Evolutionary conservation across 2,113 vertebrate species (phyloP), one percentile per base, ranked within the genome.

Genomic region (Rhea americana): DNA sequence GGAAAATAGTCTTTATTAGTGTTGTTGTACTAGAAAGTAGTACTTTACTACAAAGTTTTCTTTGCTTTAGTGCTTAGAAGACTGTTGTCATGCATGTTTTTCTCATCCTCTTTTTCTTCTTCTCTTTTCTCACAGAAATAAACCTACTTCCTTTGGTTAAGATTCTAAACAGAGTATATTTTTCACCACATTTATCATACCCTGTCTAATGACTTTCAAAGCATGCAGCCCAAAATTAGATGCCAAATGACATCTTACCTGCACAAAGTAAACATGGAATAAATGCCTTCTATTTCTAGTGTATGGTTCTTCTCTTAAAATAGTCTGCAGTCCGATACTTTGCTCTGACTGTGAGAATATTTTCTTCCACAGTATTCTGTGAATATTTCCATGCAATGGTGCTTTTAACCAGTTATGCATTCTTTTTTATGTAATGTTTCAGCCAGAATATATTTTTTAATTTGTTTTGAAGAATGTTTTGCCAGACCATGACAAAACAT

Each of bases 331-430:
- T 82, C 72, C 80, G 63, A 61, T 53, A 55, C 55, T 86, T 71
- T 61, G 11, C 59, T 50, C 39, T 41, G 25, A 86, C 86, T 95
- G 86, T 86, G 91, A 92, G 84, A 70, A 92, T 39, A 50, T 86
- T 90, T 93, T 89, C n/a, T 56, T 66, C 51, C 18, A 2, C n/a
- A 28, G 73, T 43, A 59, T 45, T 83, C 59, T 41, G 28, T 24
- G 55, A 88, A 66, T 45, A 48, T 35, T 61, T 37, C 8, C 59
- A 37, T 14, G 43, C 21, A 61, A 13, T 61, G 59, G 35, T 61
- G 59, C 24, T 61, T 37, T 35, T 37, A 37, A 61, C 20, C 20
- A 61, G 59, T 7, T 37, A n/a, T 13, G 20, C 32, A 21, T 35
- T 59, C 58, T 21, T 59, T 59, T 19, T 8, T 35, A 22, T 35